Percentiles rank a stretch among this genome's conserved stretches.
phyloP scores from a whole-genome alignment of 2,888 invertebrate species.

The Hydrotaea diabolus region DNA sequence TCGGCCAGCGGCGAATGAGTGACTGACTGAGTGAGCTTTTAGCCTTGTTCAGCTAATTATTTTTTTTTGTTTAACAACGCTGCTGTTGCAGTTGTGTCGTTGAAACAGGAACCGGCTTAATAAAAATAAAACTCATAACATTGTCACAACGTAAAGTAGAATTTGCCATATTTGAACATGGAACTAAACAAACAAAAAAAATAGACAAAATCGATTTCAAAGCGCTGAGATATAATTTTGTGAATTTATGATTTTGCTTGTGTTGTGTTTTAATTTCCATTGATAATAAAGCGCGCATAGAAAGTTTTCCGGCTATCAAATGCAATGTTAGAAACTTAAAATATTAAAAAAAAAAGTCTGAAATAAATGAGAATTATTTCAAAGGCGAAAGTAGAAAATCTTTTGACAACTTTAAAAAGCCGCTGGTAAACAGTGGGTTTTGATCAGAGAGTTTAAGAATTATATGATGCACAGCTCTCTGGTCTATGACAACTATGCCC shows the following conservation, averaged over 20 bases:
- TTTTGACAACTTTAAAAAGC: no score
- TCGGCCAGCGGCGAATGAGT: neutral
- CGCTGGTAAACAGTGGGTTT: no score
- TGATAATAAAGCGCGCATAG: neutral
- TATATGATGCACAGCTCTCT: no score
- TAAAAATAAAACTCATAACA: neutral
- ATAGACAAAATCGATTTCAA: conserved; percentile 9
- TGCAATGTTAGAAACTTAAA: neutral
- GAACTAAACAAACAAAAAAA: neutral
- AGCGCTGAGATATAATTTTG: conserved; percentile 10
- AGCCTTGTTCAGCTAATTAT: conserved; percentile 38
- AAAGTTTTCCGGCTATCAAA: conserved; percentile 21
- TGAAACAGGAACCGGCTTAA: conserved; percentile 27
- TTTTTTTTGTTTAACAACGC: no score
- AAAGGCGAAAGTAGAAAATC: no score
- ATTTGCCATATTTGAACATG: conserved; percentile 19
- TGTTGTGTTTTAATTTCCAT: neutral
- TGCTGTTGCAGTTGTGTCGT: no score
- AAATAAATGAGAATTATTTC: no score
- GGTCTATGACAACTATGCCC: no score
- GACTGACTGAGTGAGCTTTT: conserved; percentile 7
- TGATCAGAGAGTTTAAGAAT: no score
- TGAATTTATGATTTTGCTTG: conserved; percentile 4
- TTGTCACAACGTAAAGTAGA: conserved; percentile 29
- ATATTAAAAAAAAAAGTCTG: no score